These are phyloP conservation scores for Pantherophis guttatus DNA, from an alignment of 2,113 vertebrate species.

Conservation along the genomic window DNA sequence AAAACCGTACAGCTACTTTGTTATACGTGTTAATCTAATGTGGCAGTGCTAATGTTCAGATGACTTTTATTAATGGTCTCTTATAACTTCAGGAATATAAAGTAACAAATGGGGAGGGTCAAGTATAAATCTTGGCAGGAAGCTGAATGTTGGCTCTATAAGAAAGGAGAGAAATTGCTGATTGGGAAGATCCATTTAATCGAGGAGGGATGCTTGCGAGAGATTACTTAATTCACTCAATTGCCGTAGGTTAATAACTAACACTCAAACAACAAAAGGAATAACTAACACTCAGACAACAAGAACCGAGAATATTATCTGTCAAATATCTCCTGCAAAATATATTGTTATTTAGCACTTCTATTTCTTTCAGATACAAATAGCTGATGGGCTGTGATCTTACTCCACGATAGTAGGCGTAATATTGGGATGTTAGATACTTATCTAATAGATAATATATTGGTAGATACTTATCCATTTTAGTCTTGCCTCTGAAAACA, in stretches of 20 bases:
- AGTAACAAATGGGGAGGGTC: neutral
- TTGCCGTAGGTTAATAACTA: neutral
- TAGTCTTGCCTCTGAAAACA: neutral
- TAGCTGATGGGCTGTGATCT: neutral
- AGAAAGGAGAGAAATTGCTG: neutral
- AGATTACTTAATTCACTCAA: neutral
- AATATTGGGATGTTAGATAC: neutral
- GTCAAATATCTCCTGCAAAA: neutral
- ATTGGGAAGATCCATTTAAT: neutral
- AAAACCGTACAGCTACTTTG: conserved; percentile 40
- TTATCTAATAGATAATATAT: neutral
- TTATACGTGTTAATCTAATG: conserved; percentile 20
- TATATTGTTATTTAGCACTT: neutral
- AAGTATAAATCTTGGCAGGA: neutral
- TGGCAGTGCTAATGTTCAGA: neutral
- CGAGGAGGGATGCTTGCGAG: fast-evolving
- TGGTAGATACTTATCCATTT: neutral
- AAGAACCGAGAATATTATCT: neutral
- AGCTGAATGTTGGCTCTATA: neutral
- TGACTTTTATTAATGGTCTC: neutral
- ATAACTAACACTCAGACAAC: neutral
- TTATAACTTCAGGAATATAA: conserved; percentile 2
- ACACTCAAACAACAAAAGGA: neutral
- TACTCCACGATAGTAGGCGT: neutral
- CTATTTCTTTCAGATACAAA: neutral